Evolutionary conservation across 2,888 invertebrate species (phyloP).

Genomic region (Tuta absoluta): DNA sequence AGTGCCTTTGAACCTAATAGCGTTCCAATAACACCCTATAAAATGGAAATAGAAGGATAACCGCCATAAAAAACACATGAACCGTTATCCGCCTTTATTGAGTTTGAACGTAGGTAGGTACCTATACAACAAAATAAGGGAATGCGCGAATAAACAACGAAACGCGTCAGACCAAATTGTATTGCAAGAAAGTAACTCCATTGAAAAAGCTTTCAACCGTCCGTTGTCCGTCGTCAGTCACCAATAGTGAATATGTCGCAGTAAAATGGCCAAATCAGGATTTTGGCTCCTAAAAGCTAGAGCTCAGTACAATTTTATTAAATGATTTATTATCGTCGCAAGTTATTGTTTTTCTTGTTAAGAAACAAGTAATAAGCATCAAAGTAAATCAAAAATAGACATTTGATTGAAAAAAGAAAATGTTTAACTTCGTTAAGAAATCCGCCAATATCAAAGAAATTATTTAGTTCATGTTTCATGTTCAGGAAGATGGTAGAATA

Average conservation of each 20-base stretch:
- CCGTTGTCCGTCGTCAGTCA: slow-evolving; percentile 27
- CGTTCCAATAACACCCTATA: slow-evolving; percentile 47
- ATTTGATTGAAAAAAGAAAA: too few relatives aligned
- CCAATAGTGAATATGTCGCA: slow-evolving; percentile 38
- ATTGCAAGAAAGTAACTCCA: slow-evolving; percentile 29
- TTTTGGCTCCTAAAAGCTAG: too few relatives aligned
- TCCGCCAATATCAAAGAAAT: too few relatives aligned
- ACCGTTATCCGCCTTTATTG: slow-evolving; percentile 49
- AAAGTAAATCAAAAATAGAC: too few relatives aligned
- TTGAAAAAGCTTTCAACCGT: slow-evolving; percentile 39
- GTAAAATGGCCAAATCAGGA: too few relatives aligned
- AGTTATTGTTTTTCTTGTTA: too few relatives aligned
- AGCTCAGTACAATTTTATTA: too few relatives aligned
- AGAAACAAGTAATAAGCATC: too few relatives aligned
- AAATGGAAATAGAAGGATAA: slow-evolving; percentile 51
- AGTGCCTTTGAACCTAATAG: slow-evolving; percentile 48
- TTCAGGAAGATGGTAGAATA: too few relatives aligned
- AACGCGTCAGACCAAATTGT: slow-evolving; percentile 24
- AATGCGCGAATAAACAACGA: slow-evolving; percentile 25
- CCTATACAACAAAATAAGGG: slow-evolving; percentile 20
- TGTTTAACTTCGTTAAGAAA: too few relatives aligned
- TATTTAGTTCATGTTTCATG: too few relatives aligned
- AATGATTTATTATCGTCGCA: too few relatives aligned
- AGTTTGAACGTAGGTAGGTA: slow-evolving; percentile 23
- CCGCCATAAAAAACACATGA: slow-evolving; percentile 54